Evolutionary conservation across 2,888 invertebrate genomes (phyloP).

Genomic region (Nyleta sp.): DNA sequence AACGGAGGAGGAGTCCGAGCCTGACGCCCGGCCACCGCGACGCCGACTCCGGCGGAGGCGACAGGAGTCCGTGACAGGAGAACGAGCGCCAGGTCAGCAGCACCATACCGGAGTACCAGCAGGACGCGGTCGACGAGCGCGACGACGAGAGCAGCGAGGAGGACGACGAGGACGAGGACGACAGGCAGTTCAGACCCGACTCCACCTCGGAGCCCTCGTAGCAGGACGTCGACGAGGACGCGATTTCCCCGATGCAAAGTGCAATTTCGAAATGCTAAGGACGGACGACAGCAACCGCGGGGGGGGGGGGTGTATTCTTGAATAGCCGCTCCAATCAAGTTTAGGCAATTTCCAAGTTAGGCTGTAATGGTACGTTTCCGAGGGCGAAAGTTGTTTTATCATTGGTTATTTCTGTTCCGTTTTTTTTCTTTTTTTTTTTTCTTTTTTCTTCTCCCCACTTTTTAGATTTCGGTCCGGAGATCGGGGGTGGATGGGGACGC

Average conservation of each 20-base stretch:
- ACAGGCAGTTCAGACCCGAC: slow-evolving; percentile 76
- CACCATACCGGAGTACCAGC: slow-evolving; percentile 59
- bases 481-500: neutral
- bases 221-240: slow-evolving; percentile 67
- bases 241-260: slow-evolving; percentile 48
- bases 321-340: slow-evolving; percentile 6
- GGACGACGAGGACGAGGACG: slow-evolving; percentile 68
- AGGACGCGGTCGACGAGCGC: slow-evolving; percentile 71
- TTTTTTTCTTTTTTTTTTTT: neutral
- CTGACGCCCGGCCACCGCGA: slow-evolving; percentile 76
- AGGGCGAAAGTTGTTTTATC: slow-evolving; percentile 7
- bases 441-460: neutral
- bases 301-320: slow-evolving; percentile 39
- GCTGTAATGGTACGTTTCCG: slow-evolving; percentile 13
- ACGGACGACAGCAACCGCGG: slow-evolving; percentile 27
- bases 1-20: slow-evolving; percentile 87
- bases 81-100: slow-evolving; percentile 67
- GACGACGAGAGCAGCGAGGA: slow-evolving; percentile 51
- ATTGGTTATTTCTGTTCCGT: neutral
- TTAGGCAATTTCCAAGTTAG: slow-evolving; percentile 1
- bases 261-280: slow-evolving; percentile 50
- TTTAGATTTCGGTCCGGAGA: neutral
- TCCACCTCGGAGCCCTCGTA: slow-evolving; percentile 81
- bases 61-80: slow-evolving; percentile 81
- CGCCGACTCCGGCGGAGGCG: slow-evolving; percentile 76